Percentiles rank a stretch among this genome's conserved stretches.
Evolutionary conservation across 2,113 vertebrate genomes (phyloP).

Genomic region (Microcebus lehilahytsara): DNA sequence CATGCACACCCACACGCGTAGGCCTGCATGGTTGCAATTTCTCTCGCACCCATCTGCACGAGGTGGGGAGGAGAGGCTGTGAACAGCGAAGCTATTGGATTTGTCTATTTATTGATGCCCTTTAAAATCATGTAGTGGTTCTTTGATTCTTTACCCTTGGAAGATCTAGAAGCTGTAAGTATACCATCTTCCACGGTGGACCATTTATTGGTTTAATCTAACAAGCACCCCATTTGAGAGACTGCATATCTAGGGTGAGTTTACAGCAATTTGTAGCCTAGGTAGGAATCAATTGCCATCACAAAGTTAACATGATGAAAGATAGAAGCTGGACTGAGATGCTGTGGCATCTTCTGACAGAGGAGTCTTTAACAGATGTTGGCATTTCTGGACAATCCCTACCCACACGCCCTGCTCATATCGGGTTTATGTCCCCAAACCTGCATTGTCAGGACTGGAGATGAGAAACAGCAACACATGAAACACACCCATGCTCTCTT

Average conservation of each 20-base stretch:
- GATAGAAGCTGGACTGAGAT: neutral
- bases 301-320: neutral
- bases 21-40: constrained; percentile 30
- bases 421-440: neutral
- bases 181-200: constrained; percentile 21
- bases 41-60: constrained; percentile 52
- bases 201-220: constrained; percentile 17
- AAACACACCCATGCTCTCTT: neutral
- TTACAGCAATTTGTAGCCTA: neutral
- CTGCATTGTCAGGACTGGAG: neutral
- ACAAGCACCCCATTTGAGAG: constrained; percentile 28
- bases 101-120: constrained; percentile 19
- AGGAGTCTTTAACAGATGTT: neutral
- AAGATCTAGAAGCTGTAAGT: constrained; percentile 64
- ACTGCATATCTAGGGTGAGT: neutral
- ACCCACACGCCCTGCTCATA: fast-evolving
- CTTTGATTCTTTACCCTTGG: constrained; percentile 73
- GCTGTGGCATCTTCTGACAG: neutral
- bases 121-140: constrained; percentile 74
- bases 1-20: neutral
- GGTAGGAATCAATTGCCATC: neutral
- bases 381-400: neutral
- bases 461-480: neutral
- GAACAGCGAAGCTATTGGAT: constrained; percentile 66
- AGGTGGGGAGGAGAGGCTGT: constrained; percentile 12